Percentiles rank a stretch among this genome's conserved stretches.
phyloP scores from a whole-genome alignment of 2,113 vertebrate species.

The Nibea albiflora region DNA sequence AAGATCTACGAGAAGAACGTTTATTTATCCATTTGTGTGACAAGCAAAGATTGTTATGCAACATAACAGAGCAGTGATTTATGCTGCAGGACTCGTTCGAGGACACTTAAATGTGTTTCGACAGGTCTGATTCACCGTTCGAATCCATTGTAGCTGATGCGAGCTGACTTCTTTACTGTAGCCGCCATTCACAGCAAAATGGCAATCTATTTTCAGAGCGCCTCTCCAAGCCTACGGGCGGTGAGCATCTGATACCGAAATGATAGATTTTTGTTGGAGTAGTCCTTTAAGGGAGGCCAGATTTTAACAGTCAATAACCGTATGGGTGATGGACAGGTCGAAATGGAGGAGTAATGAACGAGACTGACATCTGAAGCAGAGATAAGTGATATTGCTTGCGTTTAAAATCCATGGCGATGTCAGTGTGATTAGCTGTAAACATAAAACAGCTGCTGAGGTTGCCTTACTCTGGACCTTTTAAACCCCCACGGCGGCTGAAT shows the following conservation, averaged over 20 bases:
- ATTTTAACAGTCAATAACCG: constrained; percentile 22
- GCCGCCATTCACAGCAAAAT: constrained; percentile 6
- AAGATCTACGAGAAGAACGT: background rate
- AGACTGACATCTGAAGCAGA: constrained; percentile 28
- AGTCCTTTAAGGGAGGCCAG: constrained; percentile 4
- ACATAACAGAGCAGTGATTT: background rate
- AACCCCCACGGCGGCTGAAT: constrained; percentile 51
- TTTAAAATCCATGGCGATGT: constrained; percentile 18
- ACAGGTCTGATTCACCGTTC: background rate
- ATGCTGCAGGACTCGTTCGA: background rate
- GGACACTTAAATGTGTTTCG: background rate
- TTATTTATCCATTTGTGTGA: background rate
- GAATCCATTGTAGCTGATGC: constrained; percentile 1
- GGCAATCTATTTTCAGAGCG: constrained; percentile 8
- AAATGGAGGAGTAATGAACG: background rate
- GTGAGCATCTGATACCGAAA: constrained; percentile 8
- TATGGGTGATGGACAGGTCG: constrained; percentile 11
- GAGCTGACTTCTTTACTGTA: background rate
- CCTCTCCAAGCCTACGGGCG: background rate
- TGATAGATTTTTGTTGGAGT: background rate
- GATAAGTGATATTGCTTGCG: constrained; percentile 17
- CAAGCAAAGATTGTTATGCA: background rate
- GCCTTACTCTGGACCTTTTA: constrained; percentile 59
- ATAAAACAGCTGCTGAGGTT: constrained; percentile 39
- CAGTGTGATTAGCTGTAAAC: constrained; percentile 35